Conservation (phyloP, 2,797 vertebrate species). For the Rhinella marina region DNA sequence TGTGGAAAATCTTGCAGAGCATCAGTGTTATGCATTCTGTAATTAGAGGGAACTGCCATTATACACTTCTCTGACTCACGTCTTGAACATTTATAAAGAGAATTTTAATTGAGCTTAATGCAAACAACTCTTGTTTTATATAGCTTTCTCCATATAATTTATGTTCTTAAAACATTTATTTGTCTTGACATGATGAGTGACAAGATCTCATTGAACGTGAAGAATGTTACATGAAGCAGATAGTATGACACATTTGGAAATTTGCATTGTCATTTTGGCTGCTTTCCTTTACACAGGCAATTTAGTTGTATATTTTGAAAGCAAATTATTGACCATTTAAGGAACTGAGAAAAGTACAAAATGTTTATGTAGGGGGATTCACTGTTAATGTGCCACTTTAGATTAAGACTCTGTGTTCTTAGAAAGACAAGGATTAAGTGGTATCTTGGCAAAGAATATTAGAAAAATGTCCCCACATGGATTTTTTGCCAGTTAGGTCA, state of each 20-base stretch:
- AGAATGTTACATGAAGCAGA: constrained; percentile 28
- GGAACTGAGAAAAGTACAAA: constrained; percentile 31
- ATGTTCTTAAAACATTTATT: constrained; percentile 62
- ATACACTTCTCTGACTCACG: constrained; percentile 64
- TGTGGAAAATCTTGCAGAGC: constrained; percentile 48
- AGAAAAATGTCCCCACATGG: constrained; percentile 10
- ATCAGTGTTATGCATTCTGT: constrained; percentile 58
- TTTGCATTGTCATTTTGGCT: constrained; percentile 34
- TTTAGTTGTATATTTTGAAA: constrained; percentile 54
- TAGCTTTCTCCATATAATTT: constrained; percentile 63
- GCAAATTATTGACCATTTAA: constrained; percentile 40
- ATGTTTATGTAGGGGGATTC: constrained; percentile 49
- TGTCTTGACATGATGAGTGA: constrained; percentile 47
- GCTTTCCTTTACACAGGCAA: constrained; percentile 34
- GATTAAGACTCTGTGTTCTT: constrained; percentile 47
- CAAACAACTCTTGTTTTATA: constrained; percentile 61
- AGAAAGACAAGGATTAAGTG: constrained; percentile 55
- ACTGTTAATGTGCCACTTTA: constrained; percentile 38
- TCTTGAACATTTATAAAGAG: constrained; percentile 62
- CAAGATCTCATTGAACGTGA: constrained; percentile 36
- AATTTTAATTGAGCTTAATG: constrained; percentile 60
- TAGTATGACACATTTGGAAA: constrained; percentile 34
- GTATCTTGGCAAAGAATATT: constrained; percentile 52
- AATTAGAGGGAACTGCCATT: constrained; percentile 61
- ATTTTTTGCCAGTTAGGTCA: background rate